These are phyloP conservation scores for Molossus alvarezi DNA, from an alignment of 2,797 vertebrate species.

Conservation along the genomic window DNA sequence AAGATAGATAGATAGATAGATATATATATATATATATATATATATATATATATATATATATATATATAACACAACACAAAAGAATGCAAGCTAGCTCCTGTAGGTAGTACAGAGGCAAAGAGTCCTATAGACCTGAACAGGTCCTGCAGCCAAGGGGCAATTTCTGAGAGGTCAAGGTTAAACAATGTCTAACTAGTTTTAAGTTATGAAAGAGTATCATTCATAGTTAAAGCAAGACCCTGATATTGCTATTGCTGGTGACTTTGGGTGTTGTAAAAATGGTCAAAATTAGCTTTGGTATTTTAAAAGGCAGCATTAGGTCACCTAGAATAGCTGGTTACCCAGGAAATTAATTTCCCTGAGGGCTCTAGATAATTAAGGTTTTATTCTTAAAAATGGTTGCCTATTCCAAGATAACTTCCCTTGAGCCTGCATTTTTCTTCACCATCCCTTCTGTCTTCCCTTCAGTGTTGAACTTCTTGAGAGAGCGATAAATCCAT, in stretches of 20 bases:
- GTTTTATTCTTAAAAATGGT: constrained; percentile 49
- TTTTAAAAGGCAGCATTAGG: constrained; percentile 66
- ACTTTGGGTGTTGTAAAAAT: background rate
- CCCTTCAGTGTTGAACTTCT: constrained; percentile 25
- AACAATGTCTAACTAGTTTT: background rate
- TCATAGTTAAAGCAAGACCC: background rate
- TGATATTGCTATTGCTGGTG: background rate
- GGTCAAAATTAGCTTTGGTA: constrained; percentile 18
- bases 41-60: too few species aligned
- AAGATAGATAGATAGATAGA: too few species aligned
- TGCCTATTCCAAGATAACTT: constrained; percentile 18
- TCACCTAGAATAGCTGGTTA: constrained; percentile 43
- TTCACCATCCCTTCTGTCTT: background rate
- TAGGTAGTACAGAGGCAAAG: background rate
- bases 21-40: too few species aligned
- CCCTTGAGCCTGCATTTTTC: background rate
- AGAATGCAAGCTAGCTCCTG: background rate
- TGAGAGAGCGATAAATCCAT: background rate
- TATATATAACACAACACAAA: background rate
- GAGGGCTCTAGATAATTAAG: constrained; percentile 28
- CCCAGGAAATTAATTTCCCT: constrained; percentile 12
- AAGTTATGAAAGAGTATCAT: background rate
- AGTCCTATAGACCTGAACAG: background rate
- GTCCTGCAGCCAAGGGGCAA: background rate
- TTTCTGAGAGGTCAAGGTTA: background rate